These are phyloP conservation scores for Laterallus jamaicensis DNA, from an alignment of 2,113 vertebrate species.

Conservation along the genomic window DNA sequence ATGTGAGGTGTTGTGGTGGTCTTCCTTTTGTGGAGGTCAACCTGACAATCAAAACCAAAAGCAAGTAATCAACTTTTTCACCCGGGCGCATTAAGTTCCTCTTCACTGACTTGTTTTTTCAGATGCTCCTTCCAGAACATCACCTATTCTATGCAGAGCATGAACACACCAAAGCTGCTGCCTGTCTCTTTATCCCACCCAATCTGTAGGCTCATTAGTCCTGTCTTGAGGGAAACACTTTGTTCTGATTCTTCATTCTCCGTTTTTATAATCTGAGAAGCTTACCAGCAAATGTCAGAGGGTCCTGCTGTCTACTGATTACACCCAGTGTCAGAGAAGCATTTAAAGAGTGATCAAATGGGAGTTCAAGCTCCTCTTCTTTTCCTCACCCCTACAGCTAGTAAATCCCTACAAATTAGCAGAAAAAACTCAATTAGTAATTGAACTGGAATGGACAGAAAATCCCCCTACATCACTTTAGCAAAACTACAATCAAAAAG, in stretches of 20 bases:
- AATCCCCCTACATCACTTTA: not conserved
- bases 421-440: not conserved
- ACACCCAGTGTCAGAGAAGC: not conserved
- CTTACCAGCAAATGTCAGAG: constrained; percentile 2
- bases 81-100: not conserved
- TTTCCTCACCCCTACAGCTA: not conserved
- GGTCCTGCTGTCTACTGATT: constrained; percentile 21
- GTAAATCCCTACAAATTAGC: not conserved
- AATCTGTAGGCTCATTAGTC: not conserved
- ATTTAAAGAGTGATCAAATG: not conserved
- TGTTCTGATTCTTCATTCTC: constrained; percentile 11
- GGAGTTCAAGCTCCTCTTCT: not conserved
- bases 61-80: not conserved
- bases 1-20: not conserved
- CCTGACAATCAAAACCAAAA: not conserved
- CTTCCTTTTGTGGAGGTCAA: not conserved
- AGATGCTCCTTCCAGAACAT: not conserved
- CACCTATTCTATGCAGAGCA: not conserved
- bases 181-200: not conserved
- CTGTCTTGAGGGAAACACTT: constrained; percentile 16
- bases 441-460: not conserved
- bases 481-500: not conserved
- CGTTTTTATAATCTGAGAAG: not conserved
- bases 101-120: not conserved
- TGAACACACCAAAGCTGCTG: not conserved